These are phyloP conservation scores for Augochlorella aurata DNA, from an alignment of 2,888 invertebrate genomes.

Conservation along the genomic window DNA sequence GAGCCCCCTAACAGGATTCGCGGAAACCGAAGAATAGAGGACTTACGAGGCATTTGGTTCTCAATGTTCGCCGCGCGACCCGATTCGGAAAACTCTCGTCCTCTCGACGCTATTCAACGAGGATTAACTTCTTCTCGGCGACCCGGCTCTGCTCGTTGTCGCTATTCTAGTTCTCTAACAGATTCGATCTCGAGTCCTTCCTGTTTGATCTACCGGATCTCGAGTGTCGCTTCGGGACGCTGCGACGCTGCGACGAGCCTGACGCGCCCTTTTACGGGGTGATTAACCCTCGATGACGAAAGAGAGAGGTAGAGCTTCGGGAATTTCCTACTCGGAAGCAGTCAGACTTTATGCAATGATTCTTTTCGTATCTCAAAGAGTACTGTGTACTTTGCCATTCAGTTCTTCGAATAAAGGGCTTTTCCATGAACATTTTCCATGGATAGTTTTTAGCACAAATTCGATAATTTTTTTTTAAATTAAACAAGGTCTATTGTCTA, in stretches of 20 bases:
- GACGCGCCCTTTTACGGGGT: not conserved
- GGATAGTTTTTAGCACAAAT: too few species aligned
- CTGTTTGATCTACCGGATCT: not conserved
- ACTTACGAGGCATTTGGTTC: conserved; percentile 10
- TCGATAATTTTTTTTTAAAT: too few species aligned
- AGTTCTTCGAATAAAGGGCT: too few species aligned
- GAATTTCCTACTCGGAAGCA: not conserved
- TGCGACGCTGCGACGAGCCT: not conserved
- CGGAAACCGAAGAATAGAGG: conserved; percentile 36
- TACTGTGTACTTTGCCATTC: too few species aligned
- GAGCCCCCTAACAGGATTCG: conserved; percentile 38
- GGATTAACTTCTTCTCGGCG: not conserved
- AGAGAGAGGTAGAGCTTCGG: not conserved
- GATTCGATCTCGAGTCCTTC: not conserved
- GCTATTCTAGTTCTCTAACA: not conserved
- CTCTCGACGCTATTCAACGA: not conserved
- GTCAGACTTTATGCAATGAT: not conserved
- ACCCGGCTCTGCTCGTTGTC: not conserved
- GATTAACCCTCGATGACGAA: not conserved
- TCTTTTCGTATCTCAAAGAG: too few species aligned
- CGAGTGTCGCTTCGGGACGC: not conserved
- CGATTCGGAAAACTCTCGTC: not conserved
- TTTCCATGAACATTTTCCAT: too few species aligned
- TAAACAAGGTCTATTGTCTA: too few species aligned
- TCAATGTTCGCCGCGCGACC: conserved; percentile 5